phyloP scores from a whole-genome alignment of 2,888 invertebrate genomes.

The Cataglyphis cursor region DNA sequence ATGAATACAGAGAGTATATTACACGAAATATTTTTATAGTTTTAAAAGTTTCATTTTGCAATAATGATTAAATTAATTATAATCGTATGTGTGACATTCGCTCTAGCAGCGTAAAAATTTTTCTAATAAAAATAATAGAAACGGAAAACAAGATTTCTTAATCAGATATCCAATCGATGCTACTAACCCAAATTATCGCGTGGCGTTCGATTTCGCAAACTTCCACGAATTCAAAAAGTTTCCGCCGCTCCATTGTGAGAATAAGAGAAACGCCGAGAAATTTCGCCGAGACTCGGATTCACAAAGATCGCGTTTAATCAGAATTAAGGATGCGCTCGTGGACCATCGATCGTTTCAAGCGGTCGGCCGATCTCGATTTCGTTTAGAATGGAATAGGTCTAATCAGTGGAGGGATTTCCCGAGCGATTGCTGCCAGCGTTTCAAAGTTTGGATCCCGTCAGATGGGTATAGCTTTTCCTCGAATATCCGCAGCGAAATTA shows the following conservation, averaged over 20 bases:
- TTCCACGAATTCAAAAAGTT: slow-evolving; percentile 63
- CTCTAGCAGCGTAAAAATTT: not conserved
- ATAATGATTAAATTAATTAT: slow-evolving; percentile 20
- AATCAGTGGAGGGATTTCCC: slow-evolving; percentile 56
- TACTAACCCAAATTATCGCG: slow-evolving; percentile 16
- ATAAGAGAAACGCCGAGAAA: slow-evolving; percentile 27
- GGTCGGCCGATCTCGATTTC: slow-evolving; percentile 65
- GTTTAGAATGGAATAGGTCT: slow-evolving; percentile 67
- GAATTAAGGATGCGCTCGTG: slow-evolving; percentile 72
- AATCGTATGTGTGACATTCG: not conserved
- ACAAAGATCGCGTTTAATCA: slow-evolving; percentile 73
- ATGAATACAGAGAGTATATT: not conserved
- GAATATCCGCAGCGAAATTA: slow-evolving; percentile 40
- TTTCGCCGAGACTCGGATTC: slow-evolving; percentile 37
- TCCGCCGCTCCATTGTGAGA: slow-evolving; percentile 24
- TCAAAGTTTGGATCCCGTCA: slow-evolving; percentile 30
- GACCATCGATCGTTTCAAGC: slow-evolving; percentile 56
- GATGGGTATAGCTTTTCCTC: slow-evolving; percentile 31
- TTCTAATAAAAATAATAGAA: slow-evolving; percentile 2
- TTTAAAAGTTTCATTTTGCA: not conserved
- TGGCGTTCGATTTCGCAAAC: slow-evolving; percentile 56
- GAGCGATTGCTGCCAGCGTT: slow-evolving; percentile 25
- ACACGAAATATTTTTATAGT: not conserved
- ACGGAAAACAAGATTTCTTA: slow-evolving; percentile 8
- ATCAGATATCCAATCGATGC: slow-evolving; percentile 59